Evolutionary conservation across 1,140 invertebrate genomes (phyloP).

Genomic region (Catajapyx aquilonaris): DNA sequence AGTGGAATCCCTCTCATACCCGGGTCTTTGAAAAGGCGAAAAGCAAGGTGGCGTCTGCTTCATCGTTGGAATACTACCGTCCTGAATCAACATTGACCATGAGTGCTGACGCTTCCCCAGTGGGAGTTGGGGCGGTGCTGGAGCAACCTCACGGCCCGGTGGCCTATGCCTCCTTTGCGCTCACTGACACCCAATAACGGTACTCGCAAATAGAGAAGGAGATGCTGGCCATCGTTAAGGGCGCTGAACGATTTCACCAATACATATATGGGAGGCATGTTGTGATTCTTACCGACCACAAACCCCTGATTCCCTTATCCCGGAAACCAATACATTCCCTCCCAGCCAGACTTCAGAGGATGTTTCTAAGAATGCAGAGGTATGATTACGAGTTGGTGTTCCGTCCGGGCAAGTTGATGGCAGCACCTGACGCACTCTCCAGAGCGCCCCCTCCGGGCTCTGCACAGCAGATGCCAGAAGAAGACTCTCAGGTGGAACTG

Average conservation of each 20-base stretch:
- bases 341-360: constrained; percentile 20
- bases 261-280: constrained; percentile 19
- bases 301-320: constrained; percentile 18
- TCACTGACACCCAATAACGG: constrained; percentile 16
- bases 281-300: constrained; percentile 17
- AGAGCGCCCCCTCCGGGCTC: constrained; percentile 10
- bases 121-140: constrained; percentile 19
- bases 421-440: constrained; percentile 20
- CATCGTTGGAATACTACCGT: too few species aligned
- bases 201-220: constrained; percentile 24
- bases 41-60: too few species aligned
- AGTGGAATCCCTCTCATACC: too few species aligned
- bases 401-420: constrained; percentile 8
- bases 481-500: constrained; percentile 2
- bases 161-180: constrained; percentile 17
- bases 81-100: too few species aligned
- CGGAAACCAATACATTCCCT: constrained; percentile 19
- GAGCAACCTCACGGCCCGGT: constrained; percentile 20
- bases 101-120: constrained; percentile 17
- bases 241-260: constrained; percentile 18
- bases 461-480: neutral
- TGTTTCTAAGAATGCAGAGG: constrained; percentile 19
- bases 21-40: too few species aligned
- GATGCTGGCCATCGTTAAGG: constrained; percentile 17
- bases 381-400: constrained; percentile 17